Evolutionary conservation across 2,888 invertebrate genomes (phyloP).

Genomic region (Euclidia mi): DNA sequence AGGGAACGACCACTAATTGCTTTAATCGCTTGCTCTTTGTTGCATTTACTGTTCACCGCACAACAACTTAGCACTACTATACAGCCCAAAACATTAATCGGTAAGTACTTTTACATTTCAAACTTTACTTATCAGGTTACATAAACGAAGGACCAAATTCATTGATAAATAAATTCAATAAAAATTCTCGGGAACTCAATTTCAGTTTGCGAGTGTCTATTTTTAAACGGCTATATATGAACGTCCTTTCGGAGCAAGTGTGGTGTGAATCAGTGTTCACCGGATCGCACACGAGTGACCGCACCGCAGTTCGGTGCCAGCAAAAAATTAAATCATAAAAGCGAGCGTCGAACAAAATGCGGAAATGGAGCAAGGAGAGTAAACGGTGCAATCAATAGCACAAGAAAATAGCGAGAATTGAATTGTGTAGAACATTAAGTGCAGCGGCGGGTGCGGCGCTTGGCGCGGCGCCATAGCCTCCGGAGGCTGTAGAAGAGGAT

Average conservation of each 20-base stretch:
- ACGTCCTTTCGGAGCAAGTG: conserved; percentile 2
- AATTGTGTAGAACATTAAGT: conserved; percentile 12
- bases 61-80: not conserved
- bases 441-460: conserved; percentile 1
- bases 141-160: no score
- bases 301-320: conserved; percentile 6
- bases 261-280: conserved; percentile 15
- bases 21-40: conserved; percentile 63
- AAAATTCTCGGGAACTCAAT: not conserved
- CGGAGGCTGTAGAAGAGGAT: no score
- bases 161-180: not conserved
- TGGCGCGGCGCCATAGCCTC: not conserved
- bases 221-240: not conserved
- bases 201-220: not conserved
- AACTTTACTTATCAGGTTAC: not conserved
- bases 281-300: conserved; percentile 11
- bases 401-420: conserved; percentile 19
- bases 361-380: conserved; percentile 5
- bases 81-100: conserved; percentile 12
- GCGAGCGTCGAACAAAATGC: not conserved
- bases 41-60: conserved; percentile 39
- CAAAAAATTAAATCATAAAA: conserved; percentile 25
- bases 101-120: conserved; percentile 13
- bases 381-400: conserved; percentile 13
- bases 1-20: conserved; percentile 52